phyloP scores from a whole-genome alignment of 2,113 vertebrate genomes.

The Muscicapa adusta region DNA sequence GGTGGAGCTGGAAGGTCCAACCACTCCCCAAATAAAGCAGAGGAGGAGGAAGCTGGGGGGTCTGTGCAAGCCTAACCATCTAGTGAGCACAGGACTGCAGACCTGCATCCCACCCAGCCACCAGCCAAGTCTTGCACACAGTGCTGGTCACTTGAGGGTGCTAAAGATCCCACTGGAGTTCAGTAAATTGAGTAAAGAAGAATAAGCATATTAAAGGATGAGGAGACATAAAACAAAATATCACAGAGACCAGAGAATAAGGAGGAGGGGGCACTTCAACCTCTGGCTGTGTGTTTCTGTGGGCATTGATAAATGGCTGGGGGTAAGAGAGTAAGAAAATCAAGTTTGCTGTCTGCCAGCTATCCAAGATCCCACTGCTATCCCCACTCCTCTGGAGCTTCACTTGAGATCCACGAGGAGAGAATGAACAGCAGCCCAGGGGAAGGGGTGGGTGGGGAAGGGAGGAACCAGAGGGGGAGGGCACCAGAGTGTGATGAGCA shows the following conservation, averaged over 20 bases:
- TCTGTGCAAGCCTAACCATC: not conserved
- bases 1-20: not conserved
- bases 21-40: fast-evolving
- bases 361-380: not conserved
- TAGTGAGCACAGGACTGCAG: not conserved
- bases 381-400: fast-evolving
- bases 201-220: not conserved
- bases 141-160: not conserved
- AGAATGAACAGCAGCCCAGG: not conserved
- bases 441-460: not conserved
- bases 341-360: not conserved
- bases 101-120: not conserved
- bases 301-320: not conserved
- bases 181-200: not conserved
- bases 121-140: not conserved
- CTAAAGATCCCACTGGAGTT: not conserved
- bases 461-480: not conserved
- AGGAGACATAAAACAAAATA: not conserved
- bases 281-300: not conserved
- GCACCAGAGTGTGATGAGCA: fast-evolving
- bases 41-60: not conserved
- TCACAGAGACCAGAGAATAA: not conserved
- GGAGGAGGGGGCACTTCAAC: not conserved
- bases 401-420: not conserved
- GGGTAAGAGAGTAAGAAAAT: not conserved